Base-by-base conservation (phyloP, 2,888 invertebrate genomes). In the Alviniconcha strummeri region DNA sequence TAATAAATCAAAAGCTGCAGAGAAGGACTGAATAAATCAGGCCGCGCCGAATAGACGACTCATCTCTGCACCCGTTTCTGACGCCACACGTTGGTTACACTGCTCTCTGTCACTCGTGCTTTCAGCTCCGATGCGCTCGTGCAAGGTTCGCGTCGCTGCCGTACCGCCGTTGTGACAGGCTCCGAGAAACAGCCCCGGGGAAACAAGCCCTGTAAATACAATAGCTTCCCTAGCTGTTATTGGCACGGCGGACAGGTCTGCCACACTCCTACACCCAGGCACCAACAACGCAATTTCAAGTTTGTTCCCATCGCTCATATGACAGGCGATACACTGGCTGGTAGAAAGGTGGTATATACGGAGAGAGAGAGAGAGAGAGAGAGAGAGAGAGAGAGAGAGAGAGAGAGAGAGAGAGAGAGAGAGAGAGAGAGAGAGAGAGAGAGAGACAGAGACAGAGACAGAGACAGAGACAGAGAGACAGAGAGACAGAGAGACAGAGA, bases 151-250 rank as follows among this genome's bases (percentile, higher is more conserved):
- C 71, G 71, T n/a, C 71, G 19, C 19, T 15, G 71, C 71, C 19
- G 17, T 71, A 17, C 36, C 71, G 71, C 17, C n/a, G n/a, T 11
- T 17, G 71, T 71, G 71, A 19, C 19, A 19, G 71, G 19, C 71
- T 17, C 64, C 8, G 60, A 60, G 60, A 11, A 60, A 60, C 60
- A 60, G 60, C 60, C 60, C 60, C 60, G 72, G n/a, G 75, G 52
- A 54, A 54, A 75, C 60, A 54, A 8, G 75, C 36, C 8, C 54
- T 75, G 75, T 75, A 75, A 75, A 75, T 75, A 75, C 15, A 75
- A 75, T 75, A 75, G 52, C 54, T 55, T 7, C 36, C 9, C 75
- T 19, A 54, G 75, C 75, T 75, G 8, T 75, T 75, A 75, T 75
- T 55, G 75, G 36, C 75, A 75, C 55, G 17, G 13, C 54, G 52